These are phyloP conservation scores for Entomyzon cyanotis DNA, from an alignment of 2,113 vertebrate species.

Conservation along the genomic window DNA sequence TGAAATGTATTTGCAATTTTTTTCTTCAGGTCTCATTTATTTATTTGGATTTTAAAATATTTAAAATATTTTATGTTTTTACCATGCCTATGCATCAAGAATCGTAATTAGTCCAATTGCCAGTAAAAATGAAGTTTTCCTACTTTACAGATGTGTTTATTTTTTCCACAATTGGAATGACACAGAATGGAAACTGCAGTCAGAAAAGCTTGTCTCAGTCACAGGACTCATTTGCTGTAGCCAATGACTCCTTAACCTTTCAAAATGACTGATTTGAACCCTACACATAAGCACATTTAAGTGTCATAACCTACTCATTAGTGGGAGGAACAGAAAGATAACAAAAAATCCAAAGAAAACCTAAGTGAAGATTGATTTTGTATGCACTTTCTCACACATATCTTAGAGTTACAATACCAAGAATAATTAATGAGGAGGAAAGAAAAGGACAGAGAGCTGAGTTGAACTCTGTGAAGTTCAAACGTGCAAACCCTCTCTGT, in stretches of 20 bases:
- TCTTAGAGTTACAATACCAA: not conserved
- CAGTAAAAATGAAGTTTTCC: not conserved
- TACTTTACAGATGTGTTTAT: not conserved
- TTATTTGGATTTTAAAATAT: not conserved
- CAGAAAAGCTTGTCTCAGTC: not conserved
- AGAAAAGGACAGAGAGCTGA: not conserved
- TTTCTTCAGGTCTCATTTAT: not conserved
- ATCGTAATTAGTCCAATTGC: not conserved
- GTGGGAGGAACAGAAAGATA: not conserved
- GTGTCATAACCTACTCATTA: constrained; percentile 14
- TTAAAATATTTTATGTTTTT: not conserved
- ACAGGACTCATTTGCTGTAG: not conserved
- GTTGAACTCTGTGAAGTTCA: constrained; percentile 25
- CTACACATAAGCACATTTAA: not conserved
- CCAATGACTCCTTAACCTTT: not conserved
- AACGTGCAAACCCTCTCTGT: not conserved
- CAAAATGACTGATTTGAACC: not conserved
- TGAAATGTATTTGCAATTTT: not conserved
- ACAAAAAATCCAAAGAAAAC: not conserved
- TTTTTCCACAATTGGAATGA: not conserved
- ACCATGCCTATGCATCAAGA: not conserved
- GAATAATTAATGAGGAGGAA: not conserved
- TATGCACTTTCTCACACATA: not conserved
- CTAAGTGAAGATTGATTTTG: not conserved
- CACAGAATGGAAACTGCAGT: not conserved